These are phyloP conservation scores for Stratiolaelaps scimitus DNA, from an alignment of 1,140 invertebrate genomes.

Conservation along the genomic window DNA sequence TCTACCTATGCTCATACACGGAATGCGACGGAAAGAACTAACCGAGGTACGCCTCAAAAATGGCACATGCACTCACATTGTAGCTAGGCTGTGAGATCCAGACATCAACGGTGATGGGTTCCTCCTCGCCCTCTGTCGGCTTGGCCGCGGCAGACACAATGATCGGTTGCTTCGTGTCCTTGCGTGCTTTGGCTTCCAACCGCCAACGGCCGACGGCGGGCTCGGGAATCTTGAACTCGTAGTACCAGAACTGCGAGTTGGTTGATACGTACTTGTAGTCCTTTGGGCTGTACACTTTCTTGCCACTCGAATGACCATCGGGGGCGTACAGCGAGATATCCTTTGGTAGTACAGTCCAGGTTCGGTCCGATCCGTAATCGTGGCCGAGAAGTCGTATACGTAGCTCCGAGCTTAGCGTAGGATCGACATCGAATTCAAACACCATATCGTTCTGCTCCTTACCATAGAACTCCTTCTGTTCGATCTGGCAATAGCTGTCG, in stretches of 20 bases:
- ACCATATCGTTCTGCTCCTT: constrained; percentile 22
- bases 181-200: constrained; percentile 19
- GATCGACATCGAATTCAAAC: constrained; percentile 23
- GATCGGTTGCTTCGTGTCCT: constrained; percentile 23
- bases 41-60: not conserved
- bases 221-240: constrained; percentile 24
- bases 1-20: too few species aligned
- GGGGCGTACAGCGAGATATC: constrained; percentile 3
- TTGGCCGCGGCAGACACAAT: constrained; percentile 11
- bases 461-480: constrained; percentile 17
- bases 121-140: constrained; percentile 7
- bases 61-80: constrained; percentile 1
- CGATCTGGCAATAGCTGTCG: not conserved
- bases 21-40: too few species aligned
- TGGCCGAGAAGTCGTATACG: constrained; percentile 16
- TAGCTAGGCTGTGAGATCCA: constrained; percentile 20
- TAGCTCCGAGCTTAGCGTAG: constrained; percentile 6
- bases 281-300: constrained; percentile 15
- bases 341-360: constrained; percentile 13
- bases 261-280: constrained; percentile 19
- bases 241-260: constrained; percentile 10
- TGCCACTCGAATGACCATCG: not conserved
- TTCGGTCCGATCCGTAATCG: constrained; percentile 17
- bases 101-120: constrained; percentile 13
- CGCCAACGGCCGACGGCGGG: constrained; percentile 4